Percentiles rank a stretch among this genome's conserved stretches.
phyloP scores from a whole-genome alignment of 2,797 vertebrate species.

The Lerista edwardsae region DNA sequence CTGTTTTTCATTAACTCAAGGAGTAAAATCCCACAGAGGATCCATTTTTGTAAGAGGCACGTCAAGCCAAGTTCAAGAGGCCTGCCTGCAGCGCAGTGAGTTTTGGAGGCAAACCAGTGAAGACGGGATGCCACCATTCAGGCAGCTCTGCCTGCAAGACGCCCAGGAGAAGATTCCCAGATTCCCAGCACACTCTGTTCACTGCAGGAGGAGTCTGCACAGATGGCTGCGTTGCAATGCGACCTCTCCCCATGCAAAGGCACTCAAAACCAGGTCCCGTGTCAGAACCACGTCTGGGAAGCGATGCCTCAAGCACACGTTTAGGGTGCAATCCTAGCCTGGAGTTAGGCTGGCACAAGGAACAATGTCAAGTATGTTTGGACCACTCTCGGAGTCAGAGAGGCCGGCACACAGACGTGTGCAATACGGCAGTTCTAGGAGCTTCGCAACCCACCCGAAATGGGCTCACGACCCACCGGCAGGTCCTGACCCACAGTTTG shows the following conservation, averaged over 20 bases:
- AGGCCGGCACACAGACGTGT: no score
- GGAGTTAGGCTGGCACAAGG: no score
- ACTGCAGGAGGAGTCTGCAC: background rate
- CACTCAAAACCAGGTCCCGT: background rate
- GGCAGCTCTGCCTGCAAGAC: no score
- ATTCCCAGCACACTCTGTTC: no score
- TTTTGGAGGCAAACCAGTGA: background rate
- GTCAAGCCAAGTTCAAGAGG: background rate
- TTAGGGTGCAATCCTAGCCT: no score
- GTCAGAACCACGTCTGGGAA: background rate
- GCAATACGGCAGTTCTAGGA: no score
- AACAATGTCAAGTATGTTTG: no score
- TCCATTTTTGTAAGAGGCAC: background rate
- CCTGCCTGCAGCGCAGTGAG: background rate
- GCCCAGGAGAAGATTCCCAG: no score
- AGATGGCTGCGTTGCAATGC: background rate
- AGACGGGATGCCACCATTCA: background rate
- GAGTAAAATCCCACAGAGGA: background rate
- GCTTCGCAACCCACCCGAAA: no score
- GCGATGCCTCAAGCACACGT: background rate
- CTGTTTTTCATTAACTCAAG: background rate
- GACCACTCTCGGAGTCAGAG: no score
- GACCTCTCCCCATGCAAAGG: background rate
- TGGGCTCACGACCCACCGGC: no score
- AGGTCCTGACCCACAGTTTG: no score